Base-by-base conservation (phyloP, 2,888 invertebrate genomes). In the Drosophila cognata region DNA sequence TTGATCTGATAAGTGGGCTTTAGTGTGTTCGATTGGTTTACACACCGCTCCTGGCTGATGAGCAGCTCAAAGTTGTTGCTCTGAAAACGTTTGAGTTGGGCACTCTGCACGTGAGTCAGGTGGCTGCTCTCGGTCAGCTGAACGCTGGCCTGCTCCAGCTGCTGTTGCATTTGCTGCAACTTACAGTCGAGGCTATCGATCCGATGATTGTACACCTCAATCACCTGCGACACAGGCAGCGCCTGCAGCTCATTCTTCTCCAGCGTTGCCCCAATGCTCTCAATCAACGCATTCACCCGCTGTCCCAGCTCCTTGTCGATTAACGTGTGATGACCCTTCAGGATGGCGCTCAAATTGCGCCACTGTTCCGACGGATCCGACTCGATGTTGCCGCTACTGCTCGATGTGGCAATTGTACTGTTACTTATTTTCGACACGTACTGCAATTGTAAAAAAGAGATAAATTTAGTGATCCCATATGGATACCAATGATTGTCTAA, bases 181-280 rank as follows among this genome's bases (percentile, higher is more conserved):
- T 83, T 73, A 25, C 85, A 84, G 41, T 83, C 90, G 18, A 91
- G 88, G 65, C 92, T 91, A 43, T 92, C 89, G 41, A 92, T 91
- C 82, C 93, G 93, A 76, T 92, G 92, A 59, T 91, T 92, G 41
- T 92, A 93, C 36, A 93, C 58, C 68, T 93, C 93, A 61, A 93
- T 91, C 36, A 93, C 86, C 78, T 93, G 93, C 0, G 93, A 92
- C 7, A 92, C 91, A 2, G 92, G 90, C 13, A 92, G 79, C 66
- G 92, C 88, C n/a, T 92, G 88, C 21, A 93, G 63, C 52, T 92
- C 92, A 65, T 91, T 91, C 28, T 18, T 50, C 28, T 50, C 18
- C 92, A 92, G 71, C 1, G 92, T 91, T 10, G 79, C 82, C 0
- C 88, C 82, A 57, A 92, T 89, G 33, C 81, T 79, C 4, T 91